Evolutionary conservation across 2,797 vertebrate genomes (phyloP).

Genomic region (Catamblyrhynchus diadema): DNA sequence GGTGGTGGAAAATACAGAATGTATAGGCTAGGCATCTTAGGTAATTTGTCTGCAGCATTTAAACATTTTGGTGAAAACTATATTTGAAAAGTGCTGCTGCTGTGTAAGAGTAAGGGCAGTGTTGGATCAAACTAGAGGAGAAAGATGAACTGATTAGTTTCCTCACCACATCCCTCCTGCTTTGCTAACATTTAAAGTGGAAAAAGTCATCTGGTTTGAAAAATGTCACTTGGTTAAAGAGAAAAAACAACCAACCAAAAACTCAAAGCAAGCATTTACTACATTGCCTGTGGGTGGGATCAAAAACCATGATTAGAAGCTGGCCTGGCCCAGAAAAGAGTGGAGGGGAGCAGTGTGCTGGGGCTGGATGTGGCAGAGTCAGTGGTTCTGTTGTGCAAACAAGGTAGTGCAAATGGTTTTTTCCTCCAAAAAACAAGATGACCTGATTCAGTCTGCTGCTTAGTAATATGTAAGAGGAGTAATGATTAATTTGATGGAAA

Average conservation of each 20-base stretch:
- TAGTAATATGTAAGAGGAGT: background rate
- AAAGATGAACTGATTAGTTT: conserved; percentile 11
- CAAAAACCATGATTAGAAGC: background rate
- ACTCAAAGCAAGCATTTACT: background rate
- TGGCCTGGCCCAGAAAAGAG: background rate
- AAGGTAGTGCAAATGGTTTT: background rate
- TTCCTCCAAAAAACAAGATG: background rate
- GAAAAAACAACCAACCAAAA: background rate
- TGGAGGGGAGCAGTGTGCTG: fast-evolving
- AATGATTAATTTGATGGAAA: background rate
- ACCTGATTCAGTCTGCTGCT: background rate
- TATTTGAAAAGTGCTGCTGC: background rate
- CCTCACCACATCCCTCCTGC: background rate
- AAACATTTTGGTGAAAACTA: background rate
- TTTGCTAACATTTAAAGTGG: conserved; percentile 22
- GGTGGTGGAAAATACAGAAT: background rate
- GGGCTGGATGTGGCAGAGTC: background rate
- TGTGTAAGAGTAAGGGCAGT: background rate
- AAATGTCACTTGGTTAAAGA: background rate
- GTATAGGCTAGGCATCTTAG: background rate
- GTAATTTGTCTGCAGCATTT: background rate
- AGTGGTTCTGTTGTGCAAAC: background rate
- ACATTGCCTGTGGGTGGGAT: background rate
- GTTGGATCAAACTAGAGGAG: background rate
- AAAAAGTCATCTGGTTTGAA: conserved; percentile 15